Evolutionary conservation across 2,113 vertebrate species (phyloP), one percentile per base, ranked within the genome.

Genomic region (Taxidea taxus): DNA sequence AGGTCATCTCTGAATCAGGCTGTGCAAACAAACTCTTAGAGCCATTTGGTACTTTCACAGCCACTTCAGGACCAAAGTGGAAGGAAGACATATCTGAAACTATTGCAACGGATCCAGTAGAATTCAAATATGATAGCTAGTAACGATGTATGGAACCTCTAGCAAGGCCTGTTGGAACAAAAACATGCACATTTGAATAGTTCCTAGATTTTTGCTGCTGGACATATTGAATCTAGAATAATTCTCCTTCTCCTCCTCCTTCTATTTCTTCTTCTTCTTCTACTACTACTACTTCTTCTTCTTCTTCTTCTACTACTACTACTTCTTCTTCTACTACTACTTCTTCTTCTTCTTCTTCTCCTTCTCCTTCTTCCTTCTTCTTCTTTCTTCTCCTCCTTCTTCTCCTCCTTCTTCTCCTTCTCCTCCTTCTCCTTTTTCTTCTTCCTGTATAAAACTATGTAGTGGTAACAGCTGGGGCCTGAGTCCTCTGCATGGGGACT

Each of bases 271-370:
- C 56, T 8, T 23, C 56, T 9, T 23, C 7, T 9, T 3, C 56
- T 56, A 21, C 54, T 20, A 16, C 51, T 51, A 16, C 51, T 51
- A 4, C 51, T 14, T 20, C 51, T 51, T 7, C 18, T 56, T 9
- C 4, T 27, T 4, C 21, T 27, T 2, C 60, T 29, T 4, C 12
- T 23, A 0, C 21, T 56, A 0, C 60, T 62, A 0, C 58, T 25
- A 2, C 21, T 60, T 1, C 7, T 0, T 25, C 9, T 23, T 2
- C 56, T 10, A n/a, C n/a, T n/a, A n/a, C n/a, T n/a, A 47, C 7
- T 23, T 0, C 21, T 56, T 0, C 60, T 62, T 0, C 58, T 25
- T 8, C 21, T 60, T 1, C 7, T 0, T 25, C 9, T 23, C 2
- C 56, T 10, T 25, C 8, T 18, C 18, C 54, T 21, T 20, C 49